Evolutionary conservation across 2,797 vertebrate genomes (phyloP).

Genomic region (Amniataba percoides): DNA sequence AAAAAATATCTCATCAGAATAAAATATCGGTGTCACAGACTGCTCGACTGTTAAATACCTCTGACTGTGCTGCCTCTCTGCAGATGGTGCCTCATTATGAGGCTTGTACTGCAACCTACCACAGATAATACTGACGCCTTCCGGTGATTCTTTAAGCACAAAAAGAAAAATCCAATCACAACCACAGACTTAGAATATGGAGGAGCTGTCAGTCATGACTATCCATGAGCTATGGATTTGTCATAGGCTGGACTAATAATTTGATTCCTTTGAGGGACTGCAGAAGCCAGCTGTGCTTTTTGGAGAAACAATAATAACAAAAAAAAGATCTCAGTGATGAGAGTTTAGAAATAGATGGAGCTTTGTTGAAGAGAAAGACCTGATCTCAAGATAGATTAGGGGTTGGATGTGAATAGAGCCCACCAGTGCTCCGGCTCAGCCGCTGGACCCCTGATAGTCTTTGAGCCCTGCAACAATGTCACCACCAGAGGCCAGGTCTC

Average conservation of each 20-base stretch:
- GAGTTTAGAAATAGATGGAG: constrained; percentile 85
- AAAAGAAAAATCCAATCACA: constrained; percentile 47
- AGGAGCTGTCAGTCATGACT: constrained; percentile 52
- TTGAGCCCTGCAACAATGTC: constrained; percentile 91
- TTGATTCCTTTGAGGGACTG: constrained; percentile 86
- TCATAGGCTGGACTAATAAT: constrained; percentile 87
- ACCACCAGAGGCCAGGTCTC: constrained; percentile 90
- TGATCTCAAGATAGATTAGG: constrained; percentile 89
- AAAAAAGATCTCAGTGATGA: constrained; percentile 69
- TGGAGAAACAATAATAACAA: constrained; percentile 88
- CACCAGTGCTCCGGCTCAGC: constrained; percentile 86
- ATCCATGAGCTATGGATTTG: constrained; percentile 81
- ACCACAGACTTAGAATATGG: constrained; percentile 32
- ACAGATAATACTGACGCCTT: background rate
- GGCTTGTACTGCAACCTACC: background rate
- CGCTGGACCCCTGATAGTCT: constrained; percentile 85
- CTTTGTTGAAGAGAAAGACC: constrained; percentile 84
- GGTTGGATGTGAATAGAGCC: constrained; percentile 86
- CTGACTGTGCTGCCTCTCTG: constrained; percentile 2
- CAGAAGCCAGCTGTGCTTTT: constrained; percentile 88
- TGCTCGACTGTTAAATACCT: constrained; percentile 1
- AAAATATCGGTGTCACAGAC: no score
- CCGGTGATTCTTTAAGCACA: background rate
- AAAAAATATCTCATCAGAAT: background rate
- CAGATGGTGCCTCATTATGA: background rate